These are phyloP conservation scores for Coracopsis vasa DNA, from an alignment of 2,113 vertebrate species.

Conservation along the genomic window DNA sequence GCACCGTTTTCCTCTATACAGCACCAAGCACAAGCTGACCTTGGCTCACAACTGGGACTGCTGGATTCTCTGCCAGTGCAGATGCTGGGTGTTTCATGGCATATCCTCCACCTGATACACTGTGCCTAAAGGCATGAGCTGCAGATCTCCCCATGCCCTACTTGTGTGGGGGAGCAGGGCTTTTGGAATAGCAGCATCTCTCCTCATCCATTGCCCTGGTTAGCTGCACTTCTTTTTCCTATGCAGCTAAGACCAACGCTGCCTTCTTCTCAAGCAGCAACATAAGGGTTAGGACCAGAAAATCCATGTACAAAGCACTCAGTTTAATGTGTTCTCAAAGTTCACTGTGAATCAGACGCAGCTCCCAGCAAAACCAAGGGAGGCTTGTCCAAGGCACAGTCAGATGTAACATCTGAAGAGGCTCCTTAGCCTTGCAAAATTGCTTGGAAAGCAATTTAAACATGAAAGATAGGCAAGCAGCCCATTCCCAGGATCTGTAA, in stretches of 20 bases:
- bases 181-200: not conserved
- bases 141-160: not conserved
- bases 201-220: not conserved
- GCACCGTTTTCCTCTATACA: not conserved
- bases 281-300: not conserved
- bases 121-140: not conserved
- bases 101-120: not conserved
- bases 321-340: constrained; percentile 31
- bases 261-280: not conserved
- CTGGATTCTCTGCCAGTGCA: not conserved
- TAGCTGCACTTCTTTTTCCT: not conserved
- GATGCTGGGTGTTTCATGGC: not conserved
- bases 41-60: not conserved
- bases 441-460: constrained; percentile 50
- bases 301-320: not conserved
- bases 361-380: constrained; percentile 4
- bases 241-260: not conserved
- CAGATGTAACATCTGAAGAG: constrained; percentile 20
- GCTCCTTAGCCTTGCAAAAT: constrained; percentile 26
- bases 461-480: constrained; percentile 23
- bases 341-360: constrained; percentile 3
- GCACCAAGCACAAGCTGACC: not conserved
- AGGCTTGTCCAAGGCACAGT: not conserved
- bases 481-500: not conserved
- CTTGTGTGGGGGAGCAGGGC: not conserved